Conservation (phyloP, 2,888 invertebrate species). For the Conistra vaccinii region DNA sequence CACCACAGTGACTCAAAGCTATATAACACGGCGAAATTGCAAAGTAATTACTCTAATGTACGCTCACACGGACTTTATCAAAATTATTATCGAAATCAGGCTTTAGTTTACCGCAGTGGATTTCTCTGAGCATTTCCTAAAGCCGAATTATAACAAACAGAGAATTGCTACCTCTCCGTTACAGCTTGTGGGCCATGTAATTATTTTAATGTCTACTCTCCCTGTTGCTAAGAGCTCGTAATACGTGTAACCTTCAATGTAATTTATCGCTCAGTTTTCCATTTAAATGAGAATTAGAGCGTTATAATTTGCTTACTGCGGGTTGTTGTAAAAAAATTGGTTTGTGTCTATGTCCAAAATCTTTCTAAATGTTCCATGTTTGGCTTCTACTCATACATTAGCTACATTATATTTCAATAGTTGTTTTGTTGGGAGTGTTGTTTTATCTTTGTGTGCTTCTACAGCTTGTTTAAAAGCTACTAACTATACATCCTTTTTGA, state of each 20-base stretch:
- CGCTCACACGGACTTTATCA: slow-evolving; percentile 19
- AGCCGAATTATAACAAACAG: slow-evolving; percentile 33
- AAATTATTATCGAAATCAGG: slow-evolving; percentile 22
- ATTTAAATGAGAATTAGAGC: slow-evolving; percentile 50
- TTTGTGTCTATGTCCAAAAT: slow-evolving; percentile 4
- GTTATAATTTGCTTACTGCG: slow-evolving; percentile 41
- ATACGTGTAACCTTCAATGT: slow-evolving; percentile 54
- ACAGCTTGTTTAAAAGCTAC: slow-evolving; percentile 2
- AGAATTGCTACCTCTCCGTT: slow-evolving; percentile 44
- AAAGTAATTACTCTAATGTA: slow-evolving; percentile 42
- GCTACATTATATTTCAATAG: neutral
- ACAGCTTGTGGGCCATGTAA: slow-evolving; percentile 52
- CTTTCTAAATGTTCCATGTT: neutral
- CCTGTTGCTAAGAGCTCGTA: slow-evolving; percentile 56
- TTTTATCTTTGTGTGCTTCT: slow-evolving; percentile 8
- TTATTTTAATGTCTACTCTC: slow-evolving; percentile 62
- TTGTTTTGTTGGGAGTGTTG: neutral
- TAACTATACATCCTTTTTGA: neutral
- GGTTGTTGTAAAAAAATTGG: slow-evolving; percentile 19
- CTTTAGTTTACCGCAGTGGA: slow-evolving; percentile 20
- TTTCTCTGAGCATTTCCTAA: slow-evolving; percentile 10
- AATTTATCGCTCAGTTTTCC: slow-evolving; percentile 58
- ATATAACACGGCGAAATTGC: slow-evolving; percentile 5
- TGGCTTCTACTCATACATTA: slow-evolving; percentile 8
- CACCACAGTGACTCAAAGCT: slow-evolving; percentile 19